Percentiles rank a stretch among this genome's conserved stretches.
These are phyloP conservation scores for Megaceryle alcyon DNA, from an alignment of 2,797 vertebrate genomes.

Conservation along the genomic window DNA sequence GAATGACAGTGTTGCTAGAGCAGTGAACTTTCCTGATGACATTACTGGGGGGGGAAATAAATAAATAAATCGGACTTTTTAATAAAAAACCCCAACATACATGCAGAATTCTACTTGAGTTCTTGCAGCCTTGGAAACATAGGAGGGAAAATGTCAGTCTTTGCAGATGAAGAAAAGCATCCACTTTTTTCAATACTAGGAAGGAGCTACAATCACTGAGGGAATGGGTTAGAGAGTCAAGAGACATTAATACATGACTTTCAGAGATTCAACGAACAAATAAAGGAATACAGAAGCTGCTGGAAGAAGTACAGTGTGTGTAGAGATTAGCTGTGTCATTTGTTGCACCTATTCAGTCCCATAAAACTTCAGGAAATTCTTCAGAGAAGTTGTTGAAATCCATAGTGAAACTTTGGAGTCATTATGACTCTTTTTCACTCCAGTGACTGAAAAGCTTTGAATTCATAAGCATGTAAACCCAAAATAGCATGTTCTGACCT, in stretches of 20 bases:
- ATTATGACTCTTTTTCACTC: background rate
- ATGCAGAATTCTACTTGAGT: background rate
- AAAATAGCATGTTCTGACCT: background rate
- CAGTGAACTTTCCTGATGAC: background rate
- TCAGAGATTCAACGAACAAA: background rate
- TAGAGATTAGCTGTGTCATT: background rate
- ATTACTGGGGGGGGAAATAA: no score
- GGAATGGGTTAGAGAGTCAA: background rate
- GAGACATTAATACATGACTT: background rate
- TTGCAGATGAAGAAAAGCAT: background rate
- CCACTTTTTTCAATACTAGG: fast-evolving
- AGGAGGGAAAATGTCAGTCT: fast-evolving
- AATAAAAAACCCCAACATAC: fast-evolving
- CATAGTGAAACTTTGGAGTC: background rate
- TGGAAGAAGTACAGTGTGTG: background rate
- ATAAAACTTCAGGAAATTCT: background rate
- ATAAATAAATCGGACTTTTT: background rate
- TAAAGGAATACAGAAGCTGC: background rate
- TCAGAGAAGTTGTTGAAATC: background rate
- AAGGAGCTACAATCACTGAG: background rate
- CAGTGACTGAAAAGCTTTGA: background rate
- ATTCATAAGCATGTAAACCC: background rate
- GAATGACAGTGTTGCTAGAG: background rate
- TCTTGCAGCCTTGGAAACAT: background rate
- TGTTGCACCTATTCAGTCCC: fast-evolving